Evolutionary conservation across 2,888 invertebrate genomes (phyloP), one percentile per base, ranked within the genome.

Genomic region (Mesochorus sp.): DNA sequence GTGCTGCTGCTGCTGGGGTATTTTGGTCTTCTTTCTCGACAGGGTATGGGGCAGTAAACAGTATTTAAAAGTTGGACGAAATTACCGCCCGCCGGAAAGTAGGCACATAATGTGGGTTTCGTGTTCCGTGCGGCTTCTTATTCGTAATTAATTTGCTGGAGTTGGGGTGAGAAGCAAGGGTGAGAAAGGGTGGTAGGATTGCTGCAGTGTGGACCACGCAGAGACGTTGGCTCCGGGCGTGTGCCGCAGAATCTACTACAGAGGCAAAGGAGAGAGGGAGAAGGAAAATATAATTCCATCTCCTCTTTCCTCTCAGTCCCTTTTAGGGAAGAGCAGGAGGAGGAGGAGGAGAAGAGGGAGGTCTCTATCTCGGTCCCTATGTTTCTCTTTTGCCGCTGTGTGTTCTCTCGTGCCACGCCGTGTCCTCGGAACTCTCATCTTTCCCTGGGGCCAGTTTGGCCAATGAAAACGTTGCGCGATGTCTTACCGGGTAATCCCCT

Each of bases 101-200:
- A 75, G 70, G 39, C 62, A 77, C 75, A 80, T 84, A 83, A 85
- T 84, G 82, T 83, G 79, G 80, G 70, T 85, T 84, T 83, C 82
- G 77, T 84, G 84, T 82, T 80, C 49, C 72, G 79, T 75, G n/a
- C n/a, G 67, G 76, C 71, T 70, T 83, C 81, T 81, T 84, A 82
- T 83, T 82, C 78, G 80, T 84, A 84, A 85, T 85, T 85, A 85
- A 85, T 85, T 82, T 70, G 71, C 67, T 37, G 61, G 71, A 62
- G 59, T 24, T 6, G 5, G 64, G 66, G 67, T 57, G 31, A 70
- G 51, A n/a, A 49, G 51, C 28, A 31, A 34, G 26, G 31, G n/a
- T n/a, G n/a, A n/a, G n/a, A 19, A 31, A 1, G 21, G 47, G 37
- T 12, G 28, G 37, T 19, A 14, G 51, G 49, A 57, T 59, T 42